A percentile compares a stretch with the other conserved stretches of the same genome.
phyloP scores from a whole-genome alignment of 2,113 vertebrate species.

The Thamnophis sirtalis region DNA sequence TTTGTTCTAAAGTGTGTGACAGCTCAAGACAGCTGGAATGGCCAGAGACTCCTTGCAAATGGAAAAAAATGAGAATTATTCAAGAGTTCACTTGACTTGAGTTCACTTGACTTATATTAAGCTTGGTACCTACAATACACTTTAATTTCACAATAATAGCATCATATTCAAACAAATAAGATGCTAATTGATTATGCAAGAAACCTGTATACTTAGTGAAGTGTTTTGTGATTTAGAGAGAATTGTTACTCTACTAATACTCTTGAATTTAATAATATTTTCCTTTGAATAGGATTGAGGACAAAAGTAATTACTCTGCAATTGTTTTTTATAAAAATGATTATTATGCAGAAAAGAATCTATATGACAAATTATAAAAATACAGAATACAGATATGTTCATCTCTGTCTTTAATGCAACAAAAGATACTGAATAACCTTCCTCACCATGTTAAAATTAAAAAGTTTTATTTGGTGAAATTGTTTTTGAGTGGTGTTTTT shows the following conservation, averaged over 20 bases:
- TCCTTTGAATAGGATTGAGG: slow-evolving; percentile 32
- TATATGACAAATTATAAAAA: slow-evolving; percentile 8
- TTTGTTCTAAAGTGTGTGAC: not conserved
- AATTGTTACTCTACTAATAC: not conserved
- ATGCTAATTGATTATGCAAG: not conserved
- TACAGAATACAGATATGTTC: not conserved
- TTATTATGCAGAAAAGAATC: slow-evolving; percentile 23
- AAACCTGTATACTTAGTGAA: not conserved
- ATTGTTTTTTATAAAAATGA: slow-evolving; percentile 42
- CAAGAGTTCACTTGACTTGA: not conserved
- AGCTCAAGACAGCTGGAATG: not conserved
- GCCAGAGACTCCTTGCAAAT: not conserved
- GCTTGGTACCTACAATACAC: not conserved
- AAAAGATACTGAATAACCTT: slow-evolving; percentile 24
- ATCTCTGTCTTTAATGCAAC: slow-evolving; percentile 1
- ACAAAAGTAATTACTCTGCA: slow-evolving; percentile 44
- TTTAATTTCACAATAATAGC: not conserved
- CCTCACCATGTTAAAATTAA: slow-evolving; percentile 54
- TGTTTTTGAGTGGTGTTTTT: slow-evolving; percentile 59
- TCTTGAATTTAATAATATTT: slow-evolving; percentile 1
- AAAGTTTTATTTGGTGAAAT: slow-evolving; percentile 72
- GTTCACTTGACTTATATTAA: not conserved
- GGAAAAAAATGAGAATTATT: not conserved
- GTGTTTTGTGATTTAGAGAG: not conserved
- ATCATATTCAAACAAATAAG: not conserved